Conservation (phyloP, 2,888 invertebrate species). For the Cheilosia impressa region DNA sequence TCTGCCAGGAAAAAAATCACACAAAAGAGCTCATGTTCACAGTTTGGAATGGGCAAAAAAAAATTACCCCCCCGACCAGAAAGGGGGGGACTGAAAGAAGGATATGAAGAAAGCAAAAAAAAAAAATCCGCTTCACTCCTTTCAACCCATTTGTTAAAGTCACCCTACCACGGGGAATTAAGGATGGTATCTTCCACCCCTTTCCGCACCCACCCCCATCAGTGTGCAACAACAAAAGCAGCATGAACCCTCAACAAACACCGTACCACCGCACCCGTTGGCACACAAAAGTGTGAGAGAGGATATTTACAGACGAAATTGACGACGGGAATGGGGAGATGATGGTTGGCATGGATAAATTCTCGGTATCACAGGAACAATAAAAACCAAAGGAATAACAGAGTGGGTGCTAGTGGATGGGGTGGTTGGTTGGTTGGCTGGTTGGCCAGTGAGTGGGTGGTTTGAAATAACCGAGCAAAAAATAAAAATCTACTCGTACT, state of each 20-base stretch:
- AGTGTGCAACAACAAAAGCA: slow-evolving; percentile 44
- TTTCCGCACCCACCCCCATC: slow-evolving; percentile 13
- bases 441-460: neutral
- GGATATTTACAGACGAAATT: slow-evolving; percentile 49
- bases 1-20: slow-evolving; percentile 61
- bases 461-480: slow-evolving; percentile 20
- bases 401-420: neutral
- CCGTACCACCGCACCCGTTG: slow-evolving; percentile 19
- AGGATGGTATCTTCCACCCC: slow-evolving; percentile 54
- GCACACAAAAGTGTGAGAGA: slow-evolving; percentile 19
- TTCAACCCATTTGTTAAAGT: slow-evolving; percentile 73
- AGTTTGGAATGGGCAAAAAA: slow-evolving; percentile 57
- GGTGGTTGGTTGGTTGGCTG: neutral
- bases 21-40: slow-evolving; percentile 75
- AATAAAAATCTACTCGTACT: slow-evolving; percentile 5
- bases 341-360: slow-evolving; percentile 65
- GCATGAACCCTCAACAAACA: slow-evolving; percentile 49
- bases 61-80: too few species aligned
- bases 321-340: slow-evolving; percentile 1
- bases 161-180: slow-evolving; percentile 59
- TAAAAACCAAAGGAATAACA: slow-evolving; percentile 71
- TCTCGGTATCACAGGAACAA: slow-evolving; percentile 71
- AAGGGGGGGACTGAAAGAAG: neutral
- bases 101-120: slow-evolving; percentile 19
- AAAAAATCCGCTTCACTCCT: slow-evolving; percentile 61